Conservation (phyloP, 53 echinoderm and acorn worm species). For the Zoroaster sp. region DNA sequence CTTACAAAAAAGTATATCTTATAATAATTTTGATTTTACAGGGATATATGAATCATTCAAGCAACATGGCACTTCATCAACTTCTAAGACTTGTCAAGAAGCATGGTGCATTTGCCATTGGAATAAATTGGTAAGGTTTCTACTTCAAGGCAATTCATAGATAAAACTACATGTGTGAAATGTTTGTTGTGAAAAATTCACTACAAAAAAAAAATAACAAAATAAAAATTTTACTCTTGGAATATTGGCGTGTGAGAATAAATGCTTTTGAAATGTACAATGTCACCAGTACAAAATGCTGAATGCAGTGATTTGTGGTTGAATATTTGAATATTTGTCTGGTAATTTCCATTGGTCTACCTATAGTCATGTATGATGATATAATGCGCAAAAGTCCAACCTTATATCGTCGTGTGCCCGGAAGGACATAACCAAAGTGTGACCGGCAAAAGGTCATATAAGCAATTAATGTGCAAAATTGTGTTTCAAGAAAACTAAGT, state of each 20-base stretch:
- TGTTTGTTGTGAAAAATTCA: too few relatives aligned
- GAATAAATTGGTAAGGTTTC: slow-evolving; percentile 80
- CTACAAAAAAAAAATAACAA: too few relatives aligned
- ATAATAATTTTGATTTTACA: slow-evolving; percentile 8
- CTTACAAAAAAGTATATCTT: not conserved
- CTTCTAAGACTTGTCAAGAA: slow-evolving; percentile 61
- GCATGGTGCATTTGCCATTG: slow-evolving; percentile 64
- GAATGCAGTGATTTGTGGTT: not conserved
- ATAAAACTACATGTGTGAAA: not conserved
- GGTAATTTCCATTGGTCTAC: too few relatives aligned
- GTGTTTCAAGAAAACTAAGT: too few relatives aligned
- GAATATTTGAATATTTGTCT: not conserved
- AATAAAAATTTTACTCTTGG: too few relatives aligned
- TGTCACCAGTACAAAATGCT: too few relatives aligned
- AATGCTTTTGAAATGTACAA: not conserved
- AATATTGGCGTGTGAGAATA: not conserved
- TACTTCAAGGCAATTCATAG: not conserved
- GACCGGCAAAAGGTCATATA: too few relatives aligned
- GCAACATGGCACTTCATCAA: slow-evolving; percentile 74
- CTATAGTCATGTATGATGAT: too few relatives aligned
- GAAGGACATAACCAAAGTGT: too few relatives aligned
- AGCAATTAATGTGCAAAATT: too few relatives aligned
- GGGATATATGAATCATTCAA: slow-evolving; percentile 86
- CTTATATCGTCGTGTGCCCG: too few relatives aligned
- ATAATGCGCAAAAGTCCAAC: too few relatives aligned